These are phyloP conservation scores for Entomobrya proxima DNA, from an alignment of 2,888 invertebrate species.

Conservation along the genomic window DNA sequence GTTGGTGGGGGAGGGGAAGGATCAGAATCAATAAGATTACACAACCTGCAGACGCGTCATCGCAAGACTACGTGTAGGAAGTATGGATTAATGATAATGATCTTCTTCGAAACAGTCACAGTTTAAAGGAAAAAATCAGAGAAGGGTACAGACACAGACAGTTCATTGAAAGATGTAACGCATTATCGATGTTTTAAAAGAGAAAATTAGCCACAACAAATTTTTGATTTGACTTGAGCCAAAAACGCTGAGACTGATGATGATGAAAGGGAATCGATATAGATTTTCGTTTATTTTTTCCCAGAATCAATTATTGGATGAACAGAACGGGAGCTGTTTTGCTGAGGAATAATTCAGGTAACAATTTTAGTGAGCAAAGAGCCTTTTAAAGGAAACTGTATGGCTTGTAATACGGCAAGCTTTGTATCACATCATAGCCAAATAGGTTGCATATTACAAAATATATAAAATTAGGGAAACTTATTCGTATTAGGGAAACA, in stretches of 20 bases:
- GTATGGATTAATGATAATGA: conserved; percentile 64
- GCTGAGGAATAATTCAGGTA: no score
- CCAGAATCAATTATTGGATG: conserved; percentile 18
- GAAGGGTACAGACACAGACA: not conserved
- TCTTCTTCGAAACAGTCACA: conserved; percentile 51
- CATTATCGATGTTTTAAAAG: conserved; percentile 22
- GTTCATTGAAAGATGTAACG: conserved; percentile 16
- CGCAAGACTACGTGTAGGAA: conserved; percentile 55
- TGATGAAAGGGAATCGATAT: conserved; percentile 20
- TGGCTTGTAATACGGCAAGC: no score
- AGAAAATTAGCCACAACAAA: conserved; percentile 61
- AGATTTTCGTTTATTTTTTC: conserved; percentile 38
- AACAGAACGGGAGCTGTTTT: not conserved
- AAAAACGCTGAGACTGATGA: not conserved
- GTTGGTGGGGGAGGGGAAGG: not conserved
- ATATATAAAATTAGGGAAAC: no score
- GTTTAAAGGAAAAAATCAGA: conserved; percentile 14
- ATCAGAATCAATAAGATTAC: not conserved
- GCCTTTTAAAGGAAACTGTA: no score
- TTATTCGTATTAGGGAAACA: no score
- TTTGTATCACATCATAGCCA: no score
- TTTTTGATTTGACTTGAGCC: conserved; percentile 54
- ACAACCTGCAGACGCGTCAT: not conserved
- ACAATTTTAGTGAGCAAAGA: no score
- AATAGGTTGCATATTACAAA: no score